Percentiles rank a stretch among this genome's conserved stretches.
phyloP scores from a whole-genome alignment of 2,797 vertebrate genomes.

The Miichthys miiuy region DNA sequence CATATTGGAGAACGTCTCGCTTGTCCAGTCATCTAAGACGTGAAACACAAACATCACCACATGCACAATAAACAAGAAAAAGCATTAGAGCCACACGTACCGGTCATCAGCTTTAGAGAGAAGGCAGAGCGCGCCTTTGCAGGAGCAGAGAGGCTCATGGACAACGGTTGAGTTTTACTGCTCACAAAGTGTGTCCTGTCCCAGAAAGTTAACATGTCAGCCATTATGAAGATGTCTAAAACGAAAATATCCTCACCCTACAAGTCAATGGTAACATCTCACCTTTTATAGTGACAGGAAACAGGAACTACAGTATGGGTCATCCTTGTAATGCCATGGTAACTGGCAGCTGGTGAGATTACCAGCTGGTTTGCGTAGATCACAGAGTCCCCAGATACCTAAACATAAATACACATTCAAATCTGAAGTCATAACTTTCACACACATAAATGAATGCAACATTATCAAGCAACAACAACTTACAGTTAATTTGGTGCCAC shows the following conservation, averaged over 20 bases:
- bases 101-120: conserved; percentile 61
- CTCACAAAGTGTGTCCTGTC: conserved; percentile 64
- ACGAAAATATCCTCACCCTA: background rate
- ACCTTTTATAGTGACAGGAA: conserved; percentile 71
- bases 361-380: conserved; percentile 69
- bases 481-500: conserved; percentile 60
- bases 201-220: background rate
- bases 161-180: background rate
- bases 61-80: background rate
- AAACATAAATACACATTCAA: background rate
- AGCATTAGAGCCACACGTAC: conserved; percentile 25
- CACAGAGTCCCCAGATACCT: conserved; percentile 54
- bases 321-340: conserved; percentile 43
- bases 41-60: background rate
- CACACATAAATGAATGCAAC: background rate
- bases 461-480: background rate
- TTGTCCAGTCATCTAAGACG: conserved; percentile 57
- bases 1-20: conserved; percentile 26
- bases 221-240: background rate
- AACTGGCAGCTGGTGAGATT: conserved; percentile 21
- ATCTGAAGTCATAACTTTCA: background rate
- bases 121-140: conserved; percentile 26
- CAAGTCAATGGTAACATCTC: background rate
- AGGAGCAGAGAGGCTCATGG: background rate
- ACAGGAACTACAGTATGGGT: conserved; percentile 45